Conservation (phyloP, 64 coral and sea anemone genomes). For the Astreopora myriophthalma region DNA sequence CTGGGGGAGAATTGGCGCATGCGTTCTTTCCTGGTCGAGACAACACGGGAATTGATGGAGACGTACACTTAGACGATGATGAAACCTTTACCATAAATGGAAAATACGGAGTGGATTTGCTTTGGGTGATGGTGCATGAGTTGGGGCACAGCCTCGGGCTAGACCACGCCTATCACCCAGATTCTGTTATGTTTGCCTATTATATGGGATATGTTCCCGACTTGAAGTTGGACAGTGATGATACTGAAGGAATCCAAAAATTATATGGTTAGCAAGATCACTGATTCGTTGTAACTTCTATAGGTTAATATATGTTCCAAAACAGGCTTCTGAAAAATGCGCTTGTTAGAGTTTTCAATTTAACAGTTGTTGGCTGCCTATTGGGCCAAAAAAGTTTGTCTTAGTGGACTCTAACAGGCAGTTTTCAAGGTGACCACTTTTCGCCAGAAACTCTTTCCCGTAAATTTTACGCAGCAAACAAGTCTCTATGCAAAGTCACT, state of each 20-base stretch:
- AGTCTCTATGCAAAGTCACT: neutral
- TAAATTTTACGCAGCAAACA: too few species aligned
- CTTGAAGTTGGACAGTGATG: constrained; percentile 40
- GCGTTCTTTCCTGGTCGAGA: constrained; percentile 36
- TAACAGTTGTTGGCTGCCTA: too few species aligned
- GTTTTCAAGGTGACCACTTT: too few species aligned
- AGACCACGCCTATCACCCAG: constrained; percentile 28
- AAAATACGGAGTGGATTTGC: constrained; percentile 17
- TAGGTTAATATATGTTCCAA: neutral
- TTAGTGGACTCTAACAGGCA: too few species aligned
- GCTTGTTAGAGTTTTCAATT: too few species aligned
- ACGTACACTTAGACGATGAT: constrained; percentile 65
- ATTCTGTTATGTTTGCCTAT: constrained; percentile 62
- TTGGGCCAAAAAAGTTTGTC: too few species aligned
- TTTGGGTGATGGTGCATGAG: constrained; percentile 65
- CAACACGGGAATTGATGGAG: constrained; percentile 3
- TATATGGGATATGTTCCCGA: constrained; percentile 15
- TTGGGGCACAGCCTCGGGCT: constrained; percentile 63
- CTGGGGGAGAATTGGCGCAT: constrained; percentile 33
- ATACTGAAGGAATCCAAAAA: constrained; percentile 28
- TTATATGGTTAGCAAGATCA: constrained; percentile 52
- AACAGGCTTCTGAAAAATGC: too few species aligned
- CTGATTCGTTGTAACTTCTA: neutral
- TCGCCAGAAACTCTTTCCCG: too few species aligned
- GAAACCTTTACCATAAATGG: constrained; percentile 24